Conservation (phyloP, 1,140 invertebrate genomes). For the Drosophila melanica region DNA sequence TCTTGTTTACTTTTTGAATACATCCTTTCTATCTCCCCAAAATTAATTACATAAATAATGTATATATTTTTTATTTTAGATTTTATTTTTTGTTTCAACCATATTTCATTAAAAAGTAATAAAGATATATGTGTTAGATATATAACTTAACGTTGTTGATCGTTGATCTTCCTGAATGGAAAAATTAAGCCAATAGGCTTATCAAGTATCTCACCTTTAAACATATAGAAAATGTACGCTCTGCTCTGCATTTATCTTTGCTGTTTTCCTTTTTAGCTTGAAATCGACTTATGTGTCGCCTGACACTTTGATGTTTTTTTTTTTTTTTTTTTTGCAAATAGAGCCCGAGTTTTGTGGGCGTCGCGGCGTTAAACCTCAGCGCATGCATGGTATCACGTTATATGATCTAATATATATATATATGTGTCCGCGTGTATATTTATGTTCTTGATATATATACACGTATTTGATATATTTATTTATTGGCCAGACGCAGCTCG, state of each 20-base stretch:
- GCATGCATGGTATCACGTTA: constrained; percentile 29
- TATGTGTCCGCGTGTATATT: neutral
- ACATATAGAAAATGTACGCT: neutral
- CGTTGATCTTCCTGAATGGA: too few species aligned
- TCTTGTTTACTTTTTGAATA: too few species aligned
- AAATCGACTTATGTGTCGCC: constrained; percentile 30
- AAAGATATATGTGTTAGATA: too few species aligned
- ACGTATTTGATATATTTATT: neutral
- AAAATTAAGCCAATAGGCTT: too few species aligned
- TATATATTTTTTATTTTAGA: too few species aligned
- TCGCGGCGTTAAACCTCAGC: constrained; percentile 37
- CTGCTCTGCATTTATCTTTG: constrained; percentile 7
- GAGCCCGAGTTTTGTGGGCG: constrained; percentile 28
- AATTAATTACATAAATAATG: too few species aligned
- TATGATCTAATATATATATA: constrained; percentile 28
- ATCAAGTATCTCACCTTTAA: too few species aligned
- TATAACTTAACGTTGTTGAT: too few species aligned
- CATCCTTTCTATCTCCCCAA: too few species aligned
- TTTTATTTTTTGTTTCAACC: too few species aligned
- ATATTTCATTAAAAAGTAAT: too few species aligned
- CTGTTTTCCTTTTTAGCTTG: neutral
- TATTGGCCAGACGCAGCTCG: constrained; percentile 14
- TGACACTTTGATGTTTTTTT: constrained; percentile 34
- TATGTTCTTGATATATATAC: neutral
- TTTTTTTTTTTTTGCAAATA: constrained; percentile 33